Conservation (phyloP, 2,888 invertebrate species). For the Synergus umbraculus region DNA sequence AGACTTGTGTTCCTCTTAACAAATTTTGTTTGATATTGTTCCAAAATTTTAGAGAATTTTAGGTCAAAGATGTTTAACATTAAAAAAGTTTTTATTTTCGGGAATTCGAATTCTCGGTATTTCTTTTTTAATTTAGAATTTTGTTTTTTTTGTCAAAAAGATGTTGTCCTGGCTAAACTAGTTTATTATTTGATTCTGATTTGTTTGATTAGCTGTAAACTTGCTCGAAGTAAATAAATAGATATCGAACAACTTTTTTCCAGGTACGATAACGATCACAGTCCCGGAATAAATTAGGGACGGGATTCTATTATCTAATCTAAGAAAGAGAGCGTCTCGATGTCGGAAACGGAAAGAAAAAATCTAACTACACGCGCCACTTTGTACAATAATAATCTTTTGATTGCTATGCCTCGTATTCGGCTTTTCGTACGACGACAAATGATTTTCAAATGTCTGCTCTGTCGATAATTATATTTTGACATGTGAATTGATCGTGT, state of each 20-base stretch:
- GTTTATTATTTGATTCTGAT: conserved; percentile 4
- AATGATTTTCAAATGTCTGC: conserved; percentile 9
- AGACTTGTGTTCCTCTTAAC: no score
- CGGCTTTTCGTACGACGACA: conserved; percentile 21
- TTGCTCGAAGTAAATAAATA: conserved; percentile 7
- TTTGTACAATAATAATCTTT: conserved; percentile 35
- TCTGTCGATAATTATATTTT: conserved; percentile 13
- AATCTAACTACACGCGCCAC: conserved; percentile 34
- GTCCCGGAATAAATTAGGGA: conserved; percentile 20
- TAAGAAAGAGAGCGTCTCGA: conserved; percentile 23
- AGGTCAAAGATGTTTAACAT: no score
- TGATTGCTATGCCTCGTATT: conserved; percentile 35
- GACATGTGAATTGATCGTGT: conserved; percentile 13
- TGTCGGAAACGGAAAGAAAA: conserved; percentile 7
- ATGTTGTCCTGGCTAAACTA: background rate
- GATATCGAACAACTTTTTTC: background rate
- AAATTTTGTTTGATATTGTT: no score
- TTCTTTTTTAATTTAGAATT: no score
- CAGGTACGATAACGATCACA: conserved; percentile 18
- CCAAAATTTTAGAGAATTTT: no score
- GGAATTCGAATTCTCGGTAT: no score
- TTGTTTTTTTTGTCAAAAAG: no score
- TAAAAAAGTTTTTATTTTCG: no score
- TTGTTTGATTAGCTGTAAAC: background rate
- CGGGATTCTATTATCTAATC: conserved; percentile 30